These are phyloP conservation scores for Monochamus saltuarius DNA, from an alignment of 1,140 invertebrate genomes.

Conservation along the genomic window DNA sequence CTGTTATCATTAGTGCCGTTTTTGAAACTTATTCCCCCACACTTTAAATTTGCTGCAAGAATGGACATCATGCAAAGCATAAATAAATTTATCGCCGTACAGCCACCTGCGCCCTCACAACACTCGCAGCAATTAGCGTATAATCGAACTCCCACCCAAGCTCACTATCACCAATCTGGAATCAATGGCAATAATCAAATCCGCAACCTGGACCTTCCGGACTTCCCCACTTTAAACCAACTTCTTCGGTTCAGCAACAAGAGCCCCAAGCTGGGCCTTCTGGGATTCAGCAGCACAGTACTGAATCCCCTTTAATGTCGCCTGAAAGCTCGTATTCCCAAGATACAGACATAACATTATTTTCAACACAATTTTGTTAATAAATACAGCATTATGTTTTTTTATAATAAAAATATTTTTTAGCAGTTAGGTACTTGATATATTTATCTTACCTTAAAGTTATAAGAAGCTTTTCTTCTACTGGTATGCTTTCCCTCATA, in stretches of 20 bases:
- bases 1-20: too few species aligned
- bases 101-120: neutral
- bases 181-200: neutral
- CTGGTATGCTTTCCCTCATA: conserved; percentile 16
- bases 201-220: neutral
- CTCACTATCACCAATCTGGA: conserved; percentile 3
- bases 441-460: conserved; percentile 16
- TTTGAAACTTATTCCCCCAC: too few species aligned
- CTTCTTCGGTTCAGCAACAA: conserved; percentile 4
- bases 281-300: conserved; percentile 7
- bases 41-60: neutral
- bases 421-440: neutral
- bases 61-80: conserved; percentile 1
- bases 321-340: neutral
- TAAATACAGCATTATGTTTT: neutral
- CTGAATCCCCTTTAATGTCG: too few species aligned
- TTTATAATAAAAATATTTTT: conserved; percentile 10
- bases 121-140: neutral
- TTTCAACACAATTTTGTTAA: neutral
- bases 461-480: conserved; percentile 20
- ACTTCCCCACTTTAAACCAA: neutral
- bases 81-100: conserved; percentile 5
- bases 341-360: neutral
- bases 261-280: conserved; percentile 12
- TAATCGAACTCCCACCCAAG: conserved; percentile 5